These are phyloP conservation scores for Tricholauxania praeusta DNA, from an alignment of 2,888 invertebrate species.

Conservation along the genomic window DNA sequence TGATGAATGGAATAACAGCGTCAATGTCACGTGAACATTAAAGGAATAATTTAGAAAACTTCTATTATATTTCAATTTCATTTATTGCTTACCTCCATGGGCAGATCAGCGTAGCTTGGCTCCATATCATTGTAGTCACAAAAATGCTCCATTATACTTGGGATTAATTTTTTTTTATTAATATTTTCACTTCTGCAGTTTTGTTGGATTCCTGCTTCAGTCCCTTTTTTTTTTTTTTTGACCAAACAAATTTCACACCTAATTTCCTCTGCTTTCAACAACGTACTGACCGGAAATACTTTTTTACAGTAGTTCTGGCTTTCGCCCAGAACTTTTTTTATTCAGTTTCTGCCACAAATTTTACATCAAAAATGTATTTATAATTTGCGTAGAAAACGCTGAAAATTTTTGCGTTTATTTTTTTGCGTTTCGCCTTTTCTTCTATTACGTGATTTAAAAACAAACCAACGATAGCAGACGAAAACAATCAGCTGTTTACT, in stretches of 20 bases:
- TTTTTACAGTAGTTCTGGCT: not conserved
- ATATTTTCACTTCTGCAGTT: not conserved
- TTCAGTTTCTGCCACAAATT: constrained; percentile 5
- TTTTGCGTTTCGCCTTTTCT: not conserved
- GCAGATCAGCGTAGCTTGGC: constrained; percentile 62
- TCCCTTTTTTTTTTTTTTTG: not conserved
- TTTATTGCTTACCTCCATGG: constrained; percentile 61
- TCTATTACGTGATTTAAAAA: not conserved
- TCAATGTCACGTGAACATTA: constrained; percentile 46
- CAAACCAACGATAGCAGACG: not conserved
- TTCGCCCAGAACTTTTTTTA: not conserved
- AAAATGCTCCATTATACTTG: not conserved
- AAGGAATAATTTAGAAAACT: not conserved
- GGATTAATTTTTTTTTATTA: not conserved
- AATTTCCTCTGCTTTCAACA: not conserved
- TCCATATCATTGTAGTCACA: constrained; percentile 49
- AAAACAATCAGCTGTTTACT: not conserved
- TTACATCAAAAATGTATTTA: no score
- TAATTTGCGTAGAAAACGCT: not conserved
- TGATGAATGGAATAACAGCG: constrained; percentile 18
- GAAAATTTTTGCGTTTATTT: not conserved
- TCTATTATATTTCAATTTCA: not conserved
- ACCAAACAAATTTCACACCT: not conserved
- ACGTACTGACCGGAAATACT: not conserved
- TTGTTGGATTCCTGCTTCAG: not conserved